Conservation (phyloP, 2,888 invertebrate genomes). For the Noctuana brunneofusca region DNA sequence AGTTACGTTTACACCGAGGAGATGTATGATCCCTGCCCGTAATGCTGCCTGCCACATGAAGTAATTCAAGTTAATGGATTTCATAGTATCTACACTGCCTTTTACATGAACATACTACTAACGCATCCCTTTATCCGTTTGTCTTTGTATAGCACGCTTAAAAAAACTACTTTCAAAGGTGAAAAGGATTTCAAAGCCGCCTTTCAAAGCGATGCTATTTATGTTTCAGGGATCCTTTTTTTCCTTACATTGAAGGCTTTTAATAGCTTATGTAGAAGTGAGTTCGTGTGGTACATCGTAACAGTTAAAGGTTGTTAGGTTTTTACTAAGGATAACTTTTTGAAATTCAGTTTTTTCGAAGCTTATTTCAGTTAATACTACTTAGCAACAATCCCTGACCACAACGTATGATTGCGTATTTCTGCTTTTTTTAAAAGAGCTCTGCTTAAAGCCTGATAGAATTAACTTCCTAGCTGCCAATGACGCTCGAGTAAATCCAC, state of each 20-base stretch:
- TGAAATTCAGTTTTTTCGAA: no score
- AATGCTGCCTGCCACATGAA: no score
- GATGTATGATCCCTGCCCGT: no score
- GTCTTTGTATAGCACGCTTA: conserved; percentile 26
- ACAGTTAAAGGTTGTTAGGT: background rate
- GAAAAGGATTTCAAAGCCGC: conserved; percentile 31
- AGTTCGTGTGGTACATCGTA: background rate
- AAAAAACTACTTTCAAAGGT: conserved; percentile 35
- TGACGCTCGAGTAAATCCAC: no score
- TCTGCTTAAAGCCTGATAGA: no score
- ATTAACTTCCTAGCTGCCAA: no score
- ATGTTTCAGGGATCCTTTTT: conserved; percentile 31
- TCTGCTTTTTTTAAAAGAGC: no score
- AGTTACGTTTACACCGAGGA: no score
- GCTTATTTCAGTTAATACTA: no score
- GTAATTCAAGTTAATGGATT: conserved; percentile 14
- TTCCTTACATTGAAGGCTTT: conserved; percentile 28
- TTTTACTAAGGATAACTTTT: no score
- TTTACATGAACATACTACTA: background rate
- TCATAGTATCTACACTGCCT: background rate
- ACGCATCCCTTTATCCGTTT: conserved; percentile 18
- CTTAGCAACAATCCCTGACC: no score
- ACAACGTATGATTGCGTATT: no score
- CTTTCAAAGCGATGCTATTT: conserved; percentile 34
- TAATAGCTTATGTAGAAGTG: conserved; percentile 17